Evolutionary conservation across 1,140 invertebrate species (phyloP).

Genomic region (Drosophila neocordata): DNA sequence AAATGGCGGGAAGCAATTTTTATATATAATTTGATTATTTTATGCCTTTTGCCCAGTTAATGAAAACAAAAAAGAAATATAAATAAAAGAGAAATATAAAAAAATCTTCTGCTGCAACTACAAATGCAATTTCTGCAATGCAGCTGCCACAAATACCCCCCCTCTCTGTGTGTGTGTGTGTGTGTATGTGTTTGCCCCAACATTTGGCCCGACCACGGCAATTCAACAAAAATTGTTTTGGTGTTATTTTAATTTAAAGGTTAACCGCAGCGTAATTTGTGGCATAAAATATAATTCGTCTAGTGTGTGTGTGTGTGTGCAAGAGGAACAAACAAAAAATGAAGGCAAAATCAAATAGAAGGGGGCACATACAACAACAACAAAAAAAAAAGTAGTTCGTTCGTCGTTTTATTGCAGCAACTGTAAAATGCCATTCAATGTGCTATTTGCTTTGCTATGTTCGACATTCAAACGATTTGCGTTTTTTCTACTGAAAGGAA

Average conservation of each 20-base stretch:
- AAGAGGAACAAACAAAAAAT: slow-evolving; percentile 38
- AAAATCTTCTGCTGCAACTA: slow-evolving; percentile 29
- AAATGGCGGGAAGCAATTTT: slow-evolving; percentile 60
- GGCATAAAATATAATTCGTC: slow-evolving; percentile 81
- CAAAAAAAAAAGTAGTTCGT: slow-evolving; percentile 19
- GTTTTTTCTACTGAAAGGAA: slow-evolving; percentile 4
- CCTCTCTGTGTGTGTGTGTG: not conserved
- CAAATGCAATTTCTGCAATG: slow-evolving; percentile 73
- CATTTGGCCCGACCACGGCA: slow-evolving; percentile 42
- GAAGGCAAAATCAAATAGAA: slow-evolving; percentile 39
- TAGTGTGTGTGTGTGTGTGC: slow-evolving; percentile 23
- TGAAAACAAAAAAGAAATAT: slow-evolving; percentile 44
- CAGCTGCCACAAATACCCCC: slow-evolving; percentile 51
- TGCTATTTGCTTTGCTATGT: slow-evolving; percentile 6
- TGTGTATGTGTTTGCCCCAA: slow-evolving; percentile 26
- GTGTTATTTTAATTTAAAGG: slow-evolving; percentile 82
- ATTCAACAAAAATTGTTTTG: slow-evolving; percentile 78
- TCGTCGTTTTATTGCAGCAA: slow-evolving; percentile 21
- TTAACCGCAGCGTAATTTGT: slow-evolving; percentile 81
- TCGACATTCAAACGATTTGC: slow-evolving; percentile 14
- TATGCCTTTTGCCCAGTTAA: slow-evolving; percentile 60
- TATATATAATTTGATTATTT: slow-evolving; percentile 80
- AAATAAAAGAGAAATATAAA: slow-evolving; percentile 20
- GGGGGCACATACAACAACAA: too few species aligned
- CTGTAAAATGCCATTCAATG: slow-evolving; percentile 43